Percentiles rank a stretch among this genome's conserved stretches.
Conservation (phyloP, 2,113 vertebrate genomes). For the cat (Felis catus) region DNA sequence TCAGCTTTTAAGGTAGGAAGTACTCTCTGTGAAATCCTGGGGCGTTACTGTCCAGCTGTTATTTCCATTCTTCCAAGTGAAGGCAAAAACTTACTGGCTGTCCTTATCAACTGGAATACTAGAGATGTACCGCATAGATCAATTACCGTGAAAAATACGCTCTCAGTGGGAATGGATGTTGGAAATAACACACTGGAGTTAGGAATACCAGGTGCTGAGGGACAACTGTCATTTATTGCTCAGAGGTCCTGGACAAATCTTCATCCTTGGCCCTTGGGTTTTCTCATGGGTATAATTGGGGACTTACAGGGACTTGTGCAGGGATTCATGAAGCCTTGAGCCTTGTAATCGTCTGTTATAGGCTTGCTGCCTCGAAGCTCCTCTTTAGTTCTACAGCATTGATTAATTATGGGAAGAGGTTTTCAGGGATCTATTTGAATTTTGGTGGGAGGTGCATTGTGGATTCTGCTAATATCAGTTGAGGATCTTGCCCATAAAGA, state of each 20-base stretch:
- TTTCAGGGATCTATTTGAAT: neutral
- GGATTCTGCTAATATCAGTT: neutral
- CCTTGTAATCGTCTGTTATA: neutral
- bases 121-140: neutral
- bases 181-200: neutral
- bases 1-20: neutral
- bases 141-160: neutral
- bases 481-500: neutral
- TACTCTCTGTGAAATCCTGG: neutral
- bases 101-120: neutral
- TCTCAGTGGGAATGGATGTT: neutral
- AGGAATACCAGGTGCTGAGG: neutral
- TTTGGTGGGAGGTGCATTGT: neutral
- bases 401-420: neutral
- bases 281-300: neutral
- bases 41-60: neutral
- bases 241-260: neutral
- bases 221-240: neutral
- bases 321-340: neutral
- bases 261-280: neutral
- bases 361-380: neutral
- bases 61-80: neutral
- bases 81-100: neutral
- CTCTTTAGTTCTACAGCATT: neutral
- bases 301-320: neutral